Conservation (phyloP, 2,888 invertebrate genomes). For the Magallana nippona region DNA sequence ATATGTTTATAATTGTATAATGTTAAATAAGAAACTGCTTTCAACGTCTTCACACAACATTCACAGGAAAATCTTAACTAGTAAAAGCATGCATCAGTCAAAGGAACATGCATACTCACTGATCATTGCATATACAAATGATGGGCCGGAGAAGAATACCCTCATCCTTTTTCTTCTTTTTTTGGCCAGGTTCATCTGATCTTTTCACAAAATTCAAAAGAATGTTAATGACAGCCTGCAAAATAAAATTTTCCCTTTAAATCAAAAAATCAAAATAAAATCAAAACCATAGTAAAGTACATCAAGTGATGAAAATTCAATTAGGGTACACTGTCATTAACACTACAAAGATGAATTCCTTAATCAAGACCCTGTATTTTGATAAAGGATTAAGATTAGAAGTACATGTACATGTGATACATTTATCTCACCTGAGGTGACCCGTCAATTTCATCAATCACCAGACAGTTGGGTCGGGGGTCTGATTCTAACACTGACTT, state of each 20-base stretch:
- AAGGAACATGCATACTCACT: slow-evolving; percentile 84
- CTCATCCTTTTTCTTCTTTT: slow-evolving; percentile 73
- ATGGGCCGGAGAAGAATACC: slow-evolving; percentile 88
- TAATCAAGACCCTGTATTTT: no score
- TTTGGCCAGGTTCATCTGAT: slow-evolving; percentile 66
- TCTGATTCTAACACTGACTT: slow-evolving; percentile 89
- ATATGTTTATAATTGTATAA: no score
- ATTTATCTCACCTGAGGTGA: slow-evolving; percentile 85
- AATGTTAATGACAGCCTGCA: slow-evolving; percentile 89
- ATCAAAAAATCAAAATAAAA: background rate
- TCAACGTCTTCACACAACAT: no score
- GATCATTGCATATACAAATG: slow-evolving; percentile 98
- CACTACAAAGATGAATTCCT: no score
- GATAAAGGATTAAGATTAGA: no score
- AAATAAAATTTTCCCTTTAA: slow-evolving; percentile 20
- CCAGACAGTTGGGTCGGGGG: slow-evolving; percentile 91
- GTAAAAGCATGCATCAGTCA: no score
- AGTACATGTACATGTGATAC: no score
- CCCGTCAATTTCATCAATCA: slow-evolving; percentile 98
- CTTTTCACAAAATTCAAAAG: slow-evolving; percentile 88
- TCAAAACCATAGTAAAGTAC: background rate
- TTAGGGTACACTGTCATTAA: no score
- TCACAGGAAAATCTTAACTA: slow-evolving; percentile 79
- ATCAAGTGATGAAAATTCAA: no score
- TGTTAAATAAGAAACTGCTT: no score